Evolutionary conservation across 2,888 invertebrate genomes (phyloP), one percentile per base, ranked within the genome.

Genomic region (Lomographa bimaculata): DNA sequence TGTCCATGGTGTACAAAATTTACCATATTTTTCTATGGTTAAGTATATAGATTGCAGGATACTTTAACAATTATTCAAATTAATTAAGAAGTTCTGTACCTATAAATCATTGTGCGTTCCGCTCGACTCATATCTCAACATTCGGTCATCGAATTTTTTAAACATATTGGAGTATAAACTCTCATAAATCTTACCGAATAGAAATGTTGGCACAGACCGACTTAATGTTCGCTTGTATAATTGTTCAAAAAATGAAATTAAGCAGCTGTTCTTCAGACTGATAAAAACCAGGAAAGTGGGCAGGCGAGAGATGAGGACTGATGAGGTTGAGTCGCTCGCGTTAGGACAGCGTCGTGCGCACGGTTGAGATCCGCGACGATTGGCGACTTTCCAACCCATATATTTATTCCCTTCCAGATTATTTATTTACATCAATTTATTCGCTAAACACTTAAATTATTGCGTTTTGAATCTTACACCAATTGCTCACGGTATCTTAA

Each of bases 301-400:
- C 59, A 21, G 14, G 42, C 49, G 49, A 50, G 59, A 57, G 4
- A 14, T 14, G 14, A 2, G 14, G 14, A 14, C 14, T n/a, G n/a
- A n/a, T n/a, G n/a, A 14, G 14, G 2, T 14, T 14, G 3, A 14
- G 14, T 14, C n/a, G n/a, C n/a, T 14, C 14, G 14, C 54, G 60
- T 9, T 5, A 9, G 18, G 7, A 5, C 28, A 5, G 28, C 16
- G 20, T 64, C 64, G 65, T 64, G 70, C 63, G 60, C 68, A 64
- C 63, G 56, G 50, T 35, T 57, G 55, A 4, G 59, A 49, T 38
- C 37, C 25, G 57, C 57, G 63, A 53, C 46, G 42, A 49, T 64
- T 79, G 77, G 79, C 78, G 46, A 37, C 38, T 17, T 38, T 69
- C 79, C 79, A 79, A 60, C 43, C 64, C 71, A 71, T 75, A 70